These are phyloP conservation scores for Myotis myotis DNA, from an alignment of 2,797 vertebrate genomes.

Conservation along the genomic window DNA sequence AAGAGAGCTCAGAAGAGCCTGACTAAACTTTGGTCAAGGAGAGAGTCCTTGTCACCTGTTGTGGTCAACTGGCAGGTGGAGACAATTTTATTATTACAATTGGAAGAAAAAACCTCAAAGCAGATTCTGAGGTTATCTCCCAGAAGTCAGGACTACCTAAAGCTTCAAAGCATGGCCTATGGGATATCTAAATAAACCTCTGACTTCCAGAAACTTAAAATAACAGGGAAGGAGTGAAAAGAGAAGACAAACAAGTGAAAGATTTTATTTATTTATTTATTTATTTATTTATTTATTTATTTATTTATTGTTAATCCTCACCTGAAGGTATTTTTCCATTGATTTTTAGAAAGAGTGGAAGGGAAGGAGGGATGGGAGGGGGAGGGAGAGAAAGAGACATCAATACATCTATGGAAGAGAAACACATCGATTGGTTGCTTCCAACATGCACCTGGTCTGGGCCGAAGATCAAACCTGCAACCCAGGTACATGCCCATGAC, in stretches of 20 bases:
- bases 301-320: background rate
- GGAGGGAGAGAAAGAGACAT: background rate
- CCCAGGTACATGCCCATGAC: background rate
- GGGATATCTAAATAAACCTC: background rate
- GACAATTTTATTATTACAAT: background rate
- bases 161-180: background rate
- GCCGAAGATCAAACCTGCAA: background rate
- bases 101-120: background rate
- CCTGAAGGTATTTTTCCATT: background rate
- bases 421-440: background rate
- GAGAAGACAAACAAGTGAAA: background rate
- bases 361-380: background rate
- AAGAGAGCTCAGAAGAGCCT: background rate
- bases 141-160: background rate
- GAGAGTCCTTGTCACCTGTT: background rate
- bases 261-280: background rate
- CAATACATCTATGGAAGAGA: background rate
- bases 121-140: background rate
- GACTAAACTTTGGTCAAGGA: background rate
- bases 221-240: background rate
- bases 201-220: background rate
- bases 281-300: no score
- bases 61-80: background rate
- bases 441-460: background rate
- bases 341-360: background rate